Evolutionary conservation across 37 sponge, comb jelly and placozoan species (phyloP).

Genomic region (Spongia lamella): DNA sequence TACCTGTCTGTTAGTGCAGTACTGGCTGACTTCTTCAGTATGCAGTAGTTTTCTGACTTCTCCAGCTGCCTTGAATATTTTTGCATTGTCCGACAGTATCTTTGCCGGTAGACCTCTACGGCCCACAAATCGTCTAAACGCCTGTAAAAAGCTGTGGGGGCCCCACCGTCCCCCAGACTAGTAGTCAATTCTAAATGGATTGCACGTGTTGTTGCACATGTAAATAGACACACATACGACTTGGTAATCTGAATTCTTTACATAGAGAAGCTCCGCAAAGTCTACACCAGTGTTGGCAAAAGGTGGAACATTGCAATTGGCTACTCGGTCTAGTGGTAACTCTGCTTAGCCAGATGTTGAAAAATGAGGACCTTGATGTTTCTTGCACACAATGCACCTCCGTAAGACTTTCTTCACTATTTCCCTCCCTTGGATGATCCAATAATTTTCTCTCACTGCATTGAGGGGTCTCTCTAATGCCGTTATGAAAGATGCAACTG

Average conservation of each 20-base stretch:
- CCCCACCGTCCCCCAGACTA: background rate
- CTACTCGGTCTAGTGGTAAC: too few species aligned
- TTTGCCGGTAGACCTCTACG: background rate
- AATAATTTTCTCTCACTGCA: too few species aligned
- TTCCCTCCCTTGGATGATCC: too few species aligned
- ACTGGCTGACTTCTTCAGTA: background rate
- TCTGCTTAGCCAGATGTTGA: too few species aligned
- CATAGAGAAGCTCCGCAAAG: too few species aligned
- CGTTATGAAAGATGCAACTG: too few species aligned
- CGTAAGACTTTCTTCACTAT: too few species aligned
- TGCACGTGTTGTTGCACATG: conserved; percentile 1
- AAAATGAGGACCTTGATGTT: too few species aligned
- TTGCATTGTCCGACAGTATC: conserved; percentile 2
- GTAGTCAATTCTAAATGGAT: background rate
- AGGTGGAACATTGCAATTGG: too few species aligned
- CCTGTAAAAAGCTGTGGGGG: background rate
- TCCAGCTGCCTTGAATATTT: background rate
- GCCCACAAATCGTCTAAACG: background rate
- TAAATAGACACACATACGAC: background rate
- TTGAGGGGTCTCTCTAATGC: too few species aligned
- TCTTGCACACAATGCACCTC: too few species aligned
- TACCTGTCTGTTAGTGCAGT: background rate
- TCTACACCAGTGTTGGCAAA: too few species aligned
- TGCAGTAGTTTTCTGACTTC: background rate
- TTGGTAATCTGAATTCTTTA: background rate